Base-by-base conservation (phyloP, 2,113 vertebrate species). In the Falcunculus frontatus region DNA sequence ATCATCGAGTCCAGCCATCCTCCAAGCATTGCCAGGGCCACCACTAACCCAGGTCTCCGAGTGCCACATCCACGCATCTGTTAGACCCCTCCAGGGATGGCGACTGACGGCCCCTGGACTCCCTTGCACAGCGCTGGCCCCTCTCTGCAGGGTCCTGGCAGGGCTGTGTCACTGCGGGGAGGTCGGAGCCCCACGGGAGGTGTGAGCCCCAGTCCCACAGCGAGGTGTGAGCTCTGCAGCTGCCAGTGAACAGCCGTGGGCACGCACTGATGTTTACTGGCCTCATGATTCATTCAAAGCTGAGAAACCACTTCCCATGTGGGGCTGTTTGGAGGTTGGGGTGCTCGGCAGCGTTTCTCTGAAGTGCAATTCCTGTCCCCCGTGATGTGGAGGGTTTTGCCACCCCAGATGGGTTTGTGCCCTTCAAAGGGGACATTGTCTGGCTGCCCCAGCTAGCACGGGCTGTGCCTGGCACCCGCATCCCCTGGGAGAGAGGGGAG, bases 341-440 rank as follows among this genome's bases (percentile, higher is more conserved):
- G 22, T 1, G 1, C 87, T 60, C 26, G 5, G 56, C 76, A 63
- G 21, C 0, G 0, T 42, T 79, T 81, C 67, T 77, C 50, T 74
- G 72, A 74, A 53, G 41, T 1, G 1, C 23, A 26, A 35, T 44
- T 77, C 47, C 27, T 50, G 56, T 53, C 49, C 29, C 8, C 32
- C 0, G 0, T 21, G 44, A 32, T 30, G 35, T 13, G 47, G 15
- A 56, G 55, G 26, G 26, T 62, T 86, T 65, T 47, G 25, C 39
- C 35, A 65, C 13, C 17, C 64, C 86, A 77, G 80, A 87, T 90
- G 95, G 21, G 21, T 33, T 49, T 60, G 41, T 52, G 56, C 22
- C 49, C 73, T 78, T 96, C 93, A 94, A 91, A 95, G 67, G 52
- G 74, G 20, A 19, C 29, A 91, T 92, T 95, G 95, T 96, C 20